Base-by-base conservation (phyloP, 1,140 invertebrate species). In the Zophobas atratus region DNA sequence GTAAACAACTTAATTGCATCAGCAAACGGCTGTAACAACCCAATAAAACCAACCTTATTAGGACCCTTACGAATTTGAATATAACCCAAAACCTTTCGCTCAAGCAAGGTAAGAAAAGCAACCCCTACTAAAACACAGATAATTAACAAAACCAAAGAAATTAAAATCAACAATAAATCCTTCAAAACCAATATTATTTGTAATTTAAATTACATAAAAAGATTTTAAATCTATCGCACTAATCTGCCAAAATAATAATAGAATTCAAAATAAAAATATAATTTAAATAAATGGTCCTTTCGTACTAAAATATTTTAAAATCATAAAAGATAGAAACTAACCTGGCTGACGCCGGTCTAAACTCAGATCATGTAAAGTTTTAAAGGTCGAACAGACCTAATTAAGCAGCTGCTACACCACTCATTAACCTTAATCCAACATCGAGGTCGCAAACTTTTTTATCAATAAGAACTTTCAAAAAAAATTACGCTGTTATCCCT, bases 361-460 rank as follows among this genome's bases (percentile, higher is more conserved):
- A 93, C 92, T 93, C 91, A 93, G 89, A 92, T 93, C 91, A 93
- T 92, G 92, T 93, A 92, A 91, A 87, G 90, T 88, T 91, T 92
- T 90, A 92, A 93, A 89, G 88, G 90, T 92, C 91, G 92, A 93
- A 93, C 92, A 93, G 91, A 93, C 91, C 88, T 88, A 90, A 89
- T 87, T 84, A 84, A 87, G 88, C 86, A 91, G 87, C 86, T 88
- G 86, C 88, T 92, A 80, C 89, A 88, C 87, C 87, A 87, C 88
- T 87, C 86, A 85, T 90, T 88, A 85, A 89, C 89, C 87, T 92
- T 92, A 93, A 93, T 93, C 90, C 91, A 93, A 93, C 92, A 94
- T 93, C 92, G 92, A 93, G 91, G 92, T 93, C 89, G 89, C 89
- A 93, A 93, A 86, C 90, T 88, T 88, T 88, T 88, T 88, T 89